Conservation (phyloP, 2,113 vertebrate species). For the Dascyllus trimaculatus region DNA sequence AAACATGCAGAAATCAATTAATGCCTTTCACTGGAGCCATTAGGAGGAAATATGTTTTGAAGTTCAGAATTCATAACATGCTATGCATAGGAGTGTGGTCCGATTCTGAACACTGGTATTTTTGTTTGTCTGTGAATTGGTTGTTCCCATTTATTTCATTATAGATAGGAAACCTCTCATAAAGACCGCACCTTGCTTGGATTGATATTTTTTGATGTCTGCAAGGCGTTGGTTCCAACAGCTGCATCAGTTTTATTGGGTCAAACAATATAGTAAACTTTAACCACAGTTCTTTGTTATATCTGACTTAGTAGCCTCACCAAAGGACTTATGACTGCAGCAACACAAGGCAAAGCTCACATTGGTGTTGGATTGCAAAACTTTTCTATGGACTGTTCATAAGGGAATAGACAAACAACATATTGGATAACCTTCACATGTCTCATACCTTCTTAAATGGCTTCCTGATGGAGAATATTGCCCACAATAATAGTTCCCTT, state of each 20-base stretch:
- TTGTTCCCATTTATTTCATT: not conserved
- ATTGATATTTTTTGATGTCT: not conserved
- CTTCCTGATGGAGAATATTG: constrained; percentile 43
- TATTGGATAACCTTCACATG: constrained; percentile 22
- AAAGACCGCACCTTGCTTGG: not conserved
- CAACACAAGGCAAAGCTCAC: no score
- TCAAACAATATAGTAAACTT: not conserved
- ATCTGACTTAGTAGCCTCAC: not conserved
- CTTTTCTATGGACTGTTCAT: no score
- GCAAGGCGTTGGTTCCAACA: not conserved
- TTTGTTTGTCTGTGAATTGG: not conserved
- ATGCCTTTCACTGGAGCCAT: constrained; percentile 23
- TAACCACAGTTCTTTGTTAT: not conserved
- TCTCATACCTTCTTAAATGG: constrained; percentile 27
- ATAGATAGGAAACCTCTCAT: not conserved
- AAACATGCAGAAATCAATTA: constrained; percentile 50
- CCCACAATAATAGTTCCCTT: constrained; percentile 20
- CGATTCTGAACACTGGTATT: no score
- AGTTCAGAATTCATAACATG: constrained; percentile 19
- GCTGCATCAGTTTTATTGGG: no score
- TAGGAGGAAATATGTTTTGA: constrained; percentile 33
- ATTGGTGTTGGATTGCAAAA: no score
- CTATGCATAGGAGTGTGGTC: not conserved
- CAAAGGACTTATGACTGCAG: not conserved
- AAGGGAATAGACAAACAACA: not conserved